Evolutionary conservation across 30 jellyfish, hydroid and myxozoan genomes (phyloP).

Genomic region (Calvadosia cruxmelitensis): DNA sequence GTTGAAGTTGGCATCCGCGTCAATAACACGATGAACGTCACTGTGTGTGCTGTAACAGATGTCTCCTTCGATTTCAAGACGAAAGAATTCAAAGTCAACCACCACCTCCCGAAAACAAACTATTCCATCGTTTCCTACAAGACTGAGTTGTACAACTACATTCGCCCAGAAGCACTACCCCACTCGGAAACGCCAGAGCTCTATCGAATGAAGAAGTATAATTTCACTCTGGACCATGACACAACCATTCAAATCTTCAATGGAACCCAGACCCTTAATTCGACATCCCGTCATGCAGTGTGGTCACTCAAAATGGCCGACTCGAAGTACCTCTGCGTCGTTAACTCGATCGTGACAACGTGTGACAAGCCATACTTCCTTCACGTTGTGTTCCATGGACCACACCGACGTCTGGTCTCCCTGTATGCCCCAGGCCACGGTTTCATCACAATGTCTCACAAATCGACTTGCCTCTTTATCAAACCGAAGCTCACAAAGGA

Average conservation of each 20-base stretch:
- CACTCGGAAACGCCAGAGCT: background rate
- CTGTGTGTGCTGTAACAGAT: background rate
- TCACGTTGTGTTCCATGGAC: background rate
- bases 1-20: background rate
- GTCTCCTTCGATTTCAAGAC: background rate
- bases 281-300: background rate
- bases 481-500: conserved; percentile 10
- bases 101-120: background rate
- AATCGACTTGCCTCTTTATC: conserved; percentile 25
- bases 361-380: background rate
- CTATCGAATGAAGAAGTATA: background rate
- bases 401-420: background rate
- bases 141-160: background rate
- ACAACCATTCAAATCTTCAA: background rate
- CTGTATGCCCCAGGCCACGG: conserved; percentile 17
- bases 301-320: background rate
- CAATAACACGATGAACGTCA: background rate
- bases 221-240: background rate
- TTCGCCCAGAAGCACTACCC: background rate
- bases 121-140: background rate
- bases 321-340: background rate
- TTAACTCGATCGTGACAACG: background rate
- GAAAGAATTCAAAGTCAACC: too few species aligned
- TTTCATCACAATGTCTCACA: conserved; percentile 37
- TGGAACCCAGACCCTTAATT: background rate